Evolutionary conservation across 2,888 invertebrate species (phyloP), one percentile per base, ranked within the genome.

Genomic region (Cinara cedri): DNA sequence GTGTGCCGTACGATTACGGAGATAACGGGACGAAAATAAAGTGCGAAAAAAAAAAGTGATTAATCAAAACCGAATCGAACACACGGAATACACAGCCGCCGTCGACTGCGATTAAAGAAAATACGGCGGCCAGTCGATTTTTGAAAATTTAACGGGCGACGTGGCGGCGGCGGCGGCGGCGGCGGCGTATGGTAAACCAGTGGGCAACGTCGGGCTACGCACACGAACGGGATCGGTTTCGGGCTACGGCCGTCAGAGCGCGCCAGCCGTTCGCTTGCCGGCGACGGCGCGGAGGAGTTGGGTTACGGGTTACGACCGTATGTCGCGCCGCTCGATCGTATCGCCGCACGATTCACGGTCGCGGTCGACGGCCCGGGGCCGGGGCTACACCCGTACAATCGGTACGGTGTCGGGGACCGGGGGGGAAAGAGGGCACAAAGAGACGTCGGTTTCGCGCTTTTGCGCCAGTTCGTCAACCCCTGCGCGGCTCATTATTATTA

Each of bases 401-500:
- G 34, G 24, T 14, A 4, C 26, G 57, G 26, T 9, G n/a, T 14
- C 24, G 46, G 24, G 16, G 16, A 49, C 10, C 10, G 11, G 60
- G 16, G 42, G 24, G 34, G 63, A 2, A 11, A 1, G 19, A 3
- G 19, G 16, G 57, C 57, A 72, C 71, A 72, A 72, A 72, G 71
- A 44, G 14, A 21, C 34, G 26, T 46, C 26, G 55, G 71, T 71
- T 65, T 34, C 60, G 72, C 72, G 72, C 72, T 74, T 74, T 74
- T 63, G 10, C 60, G 76, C 49, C 76, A 26, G 76, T 76, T 76
- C 76, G 76, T 34, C 68, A 76, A 76, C 76, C 76, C 76, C 76
- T 63, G 63, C 34, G 26, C 63, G 26, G 46, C 21, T 24, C 54
- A 1, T n/a, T 42, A 9, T 21, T 21, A 60, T 70, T 34, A 14